Evolutionary conservation across 2,888 invertebrate species (phyloP), one percentile per base, ranked within the genome.

Genomic region (Ptilodon capucinus): DNA sequence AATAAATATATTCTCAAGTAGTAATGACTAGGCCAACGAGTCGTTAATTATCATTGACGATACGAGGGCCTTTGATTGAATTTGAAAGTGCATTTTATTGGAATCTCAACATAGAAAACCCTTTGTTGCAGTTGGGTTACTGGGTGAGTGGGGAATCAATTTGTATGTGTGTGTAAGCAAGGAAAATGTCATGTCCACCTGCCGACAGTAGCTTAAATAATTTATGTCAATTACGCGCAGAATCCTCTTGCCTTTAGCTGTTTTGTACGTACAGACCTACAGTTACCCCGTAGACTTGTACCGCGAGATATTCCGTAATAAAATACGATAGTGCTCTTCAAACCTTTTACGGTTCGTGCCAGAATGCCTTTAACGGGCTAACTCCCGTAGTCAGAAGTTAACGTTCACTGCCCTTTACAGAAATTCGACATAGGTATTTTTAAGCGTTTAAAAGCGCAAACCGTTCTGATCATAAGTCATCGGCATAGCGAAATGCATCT

Each of bases 1-100:
- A 86, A 86, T 87, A 82, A 81, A 77, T 76, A 77, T 74, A 79
- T 77, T 79, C 74, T 76, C 65, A 68, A 64, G 61, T 69, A 64
- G 75, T 81, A 80, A 83, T 81, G 75, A 79, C 68, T 68, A 61
- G 50, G 58, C 59, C 52, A 64, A 68, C 64, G 60, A 71, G 68
- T 76, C 72, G 74, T 79, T 80, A 83, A 84, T 83, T 79, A 74
- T 79, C 67, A 60, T 64, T 72, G 74, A 74, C 71, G 66, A 69
- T 68, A 65, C 52, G 43, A 57, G 51, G 56, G 63, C 49, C 44
- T 48, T 57, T 62, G 53, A 68, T 64, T 51, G 57, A 68, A 65
- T 71, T 61, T 47, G 60, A 62, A 60, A 68, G 59, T 70, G 61
- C 63, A 69, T 54, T 64, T 54, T 56, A 59, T 67, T 56, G 50